Base-by-base conservation (phyloP, 2,888 invertebrate species). In the Ceramica pisi region DNA sequence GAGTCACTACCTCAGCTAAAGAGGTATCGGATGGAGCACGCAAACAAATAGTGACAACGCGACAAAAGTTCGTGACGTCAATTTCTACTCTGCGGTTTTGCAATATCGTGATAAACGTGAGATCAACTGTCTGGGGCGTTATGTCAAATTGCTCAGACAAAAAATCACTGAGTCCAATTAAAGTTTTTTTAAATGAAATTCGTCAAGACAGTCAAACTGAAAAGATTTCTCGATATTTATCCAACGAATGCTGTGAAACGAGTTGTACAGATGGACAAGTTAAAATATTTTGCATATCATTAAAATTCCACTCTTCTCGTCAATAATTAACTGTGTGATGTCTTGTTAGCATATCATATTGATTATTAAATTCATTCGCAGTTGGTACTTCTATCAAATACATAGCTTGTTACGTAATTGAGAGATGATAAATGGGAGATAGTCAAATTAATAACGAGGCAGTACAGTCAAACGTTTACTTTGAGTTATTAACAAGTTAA, bases 1-100 rank as follows among this genome's bases (percentile, higher is more conserved):
- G 88, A 85, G 63, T 84, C 86, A 90, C 78, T 88, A 81, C 73
- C 76, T 86, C 70, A 79, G 75, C 69, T 81, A 75, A 83, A 87
- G 86, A 84, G 83, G 84, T 88, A 89, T 89, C 87, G 80, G 84
- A 88, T 90, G 84, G 75, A 84, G 83, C 85, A 53, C 83, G 85
- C 82, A 81, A 85, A 85, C 80, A 78, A 81, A 85, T 80, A 55
- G 71, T 74, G 68, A 77, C 82, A 85, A 78, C 71, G 80, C 84
- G 69, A 85, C 86, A 87, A 88, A 86, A 83, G 68, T 75, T 68
- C 68, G 69, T 84, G 85, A 83, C 86, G 84, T 80, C 87, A 87
- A 87, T 86, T 84, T 82, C 81, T 71, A 85, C 81, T 84, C 71
- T 87, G 86, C 67, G 87, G 85, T 86, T 86, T 86, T 82, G 70